Base-by-base conservation (phyloP, 2,113 vertebrate genomes). In the Scolopax mira region DNA sequence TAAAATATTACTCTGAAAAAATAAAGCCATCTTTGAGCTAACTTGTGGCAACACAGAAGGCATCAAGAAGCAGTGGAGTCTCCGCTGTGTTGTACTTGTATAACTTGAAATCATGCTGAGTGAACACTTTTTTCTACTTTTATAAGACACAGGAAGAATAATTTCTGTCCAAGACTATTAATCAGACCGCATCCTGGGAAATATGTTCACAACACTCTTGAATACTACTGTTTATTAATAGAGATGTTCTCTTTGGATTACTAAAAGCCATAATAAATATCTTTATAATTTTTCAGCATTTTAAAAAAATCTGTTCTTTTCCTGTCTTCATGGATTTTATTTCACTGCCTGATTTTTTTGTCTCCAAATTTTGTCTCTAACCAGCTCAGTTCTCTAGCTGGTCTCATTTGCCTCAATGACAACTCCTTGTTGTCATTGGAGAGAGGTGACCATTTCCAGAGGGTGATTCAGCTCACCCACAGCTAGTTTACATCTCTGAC, bases 1-100 rank as follows among this genome's bases (percentile, higher is more conserved):
- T 94, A 89, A 96, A 97, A 93, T 87, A 94, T 78, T 48, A 22
- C 54, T 35, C 49, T 88, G 46, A 80, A 95, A 93, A 70, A 89
- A 87, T 41, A 94, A 90, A 97, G 52, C n/a, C 15, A 13, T 90
- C 55, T 94, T 89, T 89, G 75, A 92, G 48, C 54, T 93, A 85
- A 91, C 44, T 92, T 93, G 73, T 6, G 21, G 86, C 52, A 91
- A 46, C 61, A 62, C 51, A 89, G 78, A 95, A 91, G 46, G 74
- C 78, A 72, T 79, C 48, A 69, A 75, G 61, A 82, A 92, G 52
- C 71, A 75, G 52, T 39, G 31, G 88, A 91, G 41, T 72, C 52
- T 96, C 57, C 0, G 0, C 91, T 93, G 64, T 72, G 85, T 70
- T 79, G 12, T 71, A 62, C 73, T 90, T 44, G 35, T 44, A 27